Evolutionary conservation across 2,797 vertebrate genomes (phyloP).

Genomic region (Macropodus opercularis): DNA sequence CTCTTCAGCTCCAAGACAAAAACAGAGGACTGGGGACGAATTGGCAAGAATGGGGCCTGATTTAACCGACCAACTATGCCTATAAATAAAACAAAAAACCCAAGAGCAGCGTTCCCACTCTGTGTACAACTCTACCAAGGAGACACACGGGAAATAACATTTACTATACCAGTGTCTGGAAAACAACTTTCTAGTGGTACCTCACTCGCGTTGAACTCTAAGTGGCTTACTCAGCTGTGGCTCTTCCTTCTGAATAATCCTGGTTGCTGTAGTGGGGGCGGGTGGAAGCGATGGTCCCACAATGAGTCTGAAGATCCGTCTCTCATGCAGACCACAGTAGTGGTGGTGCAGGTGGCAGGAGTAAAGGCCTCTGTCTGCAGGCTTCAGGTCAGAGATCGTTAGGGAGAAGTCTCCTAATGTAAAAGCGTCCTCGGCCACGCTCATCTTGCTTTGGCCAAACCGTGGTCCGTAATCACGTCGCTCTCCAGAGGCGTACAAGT

Average conservation of each 20-base stretch:
- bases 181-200: constrained; percentile 27
- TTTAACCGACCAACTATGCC: constrained; percentile 72
- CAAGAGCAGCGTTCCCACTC: constrained; percentile 29
- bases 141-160: constrained; percentile 34
- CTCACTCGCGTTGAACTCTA: background rate
- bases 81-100: constrained; percentile 58
- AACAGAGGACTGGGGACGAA: constrained; percentile 45
- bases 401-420: constrained; percentile 92
- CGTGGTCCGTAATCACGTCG: constrained; percentile 87
- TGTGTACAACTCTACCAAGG: background rate
- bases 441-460: constrained; percentile 87
- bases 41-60: constrained; percentile 68
- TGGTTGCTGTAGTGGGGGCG: constrained; percentile 30
- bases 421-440: constrained; percentile 85
- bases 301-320: constrained; percentile 87
- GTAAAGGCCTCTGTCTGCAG: constrained; percentile 88
- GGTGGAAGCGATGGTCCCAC: constrained; percentile 76
- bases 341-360: constrained; percentile 97
- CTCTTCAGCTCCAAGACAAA: constrained; percentile 60
- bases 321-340: constrained; percentile 95
- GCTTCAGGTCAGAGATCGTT: constrained; percentile 82
- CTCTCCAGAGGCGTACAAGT: constrained; percentile 94
- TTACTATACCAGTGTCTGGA: constrained; percentile 3
- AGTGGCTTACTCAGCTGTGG: constrained; percentile 68
- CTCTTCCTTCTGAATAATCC: constrained; percentile 45